These are phyloP conservation scores for Mechanitis messenoides DNA, from an alignment of 2,888 invertebrate genomes.

Conservation along the genomic window DNA sequence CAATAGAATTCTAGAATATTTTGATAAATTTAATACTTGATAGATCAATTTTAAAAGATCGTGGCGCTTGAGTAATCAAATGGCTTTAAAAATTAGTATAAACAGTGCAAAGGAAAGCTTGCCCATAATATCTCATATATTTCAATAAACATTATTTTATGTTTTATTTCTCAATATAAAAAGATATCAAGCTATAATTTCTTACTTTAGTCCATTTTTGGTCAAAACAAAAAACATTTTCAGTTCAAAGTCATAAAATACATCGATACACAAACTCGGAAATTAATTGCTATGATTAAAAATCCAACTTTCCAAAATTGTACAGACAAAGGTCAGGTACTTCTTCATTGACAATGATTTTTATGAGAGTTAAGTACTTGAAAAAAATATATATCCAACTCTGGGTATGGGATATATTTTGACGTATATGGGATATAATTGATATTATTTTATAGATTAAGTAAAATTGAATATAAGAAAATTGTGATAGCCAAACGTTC, in stretches of 20 bases:
- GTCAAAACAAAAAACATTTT: background rate
- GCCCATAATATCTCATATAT: too few species aligned
- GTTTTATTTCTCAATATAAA: background rate
- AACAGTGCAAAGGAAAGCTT: too few species aligned
- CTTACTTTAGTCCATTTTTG: background rate
- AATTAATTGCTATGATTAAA: background rate
- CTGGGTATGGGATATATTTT: too few species aligned
- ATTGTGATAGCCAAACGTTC: too few species aligned
- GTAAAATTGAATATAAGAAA: too few species aligned
- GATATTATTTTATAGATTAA: too few species aligned
- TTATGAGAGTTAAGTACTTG: background rate
- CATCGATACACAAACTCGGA: background rate
- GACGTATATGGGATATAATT: too few species aligned
- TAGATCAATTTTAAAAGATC: background rate
- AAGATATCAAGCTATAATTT: background rate
- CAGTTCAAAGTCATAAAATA: background rate
- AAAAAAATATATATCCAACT: too few species aligned
- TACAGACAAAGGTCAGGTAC: background rate
- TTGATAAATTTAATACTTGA: constrained; percentile 30
- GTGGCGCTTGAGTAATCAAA: too few species aligned
- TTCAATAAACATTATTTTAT: too few species aligned
- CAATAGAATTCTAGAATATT: constrained; percentile 49
- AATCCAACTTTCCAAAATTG: background rate
- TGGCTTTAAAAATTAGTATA: too few species aligned
- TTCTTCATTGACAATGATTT: background rate